Evolutionary conservation across 2,797 vertebrate genomes (phyloP), one percentile per base, ranked within the genome.

Genomic region (Danio jaintianensis): DNA sequence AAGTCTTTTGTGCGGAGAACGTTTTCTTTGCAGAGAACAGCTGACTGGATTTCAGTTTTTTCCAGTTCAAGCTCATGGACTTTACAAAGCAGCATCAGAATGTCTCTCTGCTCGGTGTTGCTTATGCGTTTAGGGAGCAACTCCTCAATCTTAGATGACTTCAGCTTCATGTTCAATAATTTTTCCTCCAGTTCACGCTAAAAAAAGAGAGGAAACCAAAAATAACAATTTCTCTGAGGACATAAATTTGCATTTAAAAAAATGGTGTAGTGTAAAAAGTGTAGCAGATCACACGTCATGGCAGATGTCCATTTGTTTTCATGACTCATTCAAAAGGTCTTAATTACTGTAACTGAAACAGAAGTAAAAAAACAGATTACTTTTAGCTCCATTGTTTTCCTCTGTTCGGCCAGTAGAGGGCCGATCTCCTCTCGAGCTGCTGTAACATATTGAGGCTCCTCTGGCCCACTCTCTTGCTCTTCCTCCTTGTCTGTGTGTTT

Each of bases 21-120:
- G 13, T 94, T 95, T 87, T 96, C 95, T 74, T 94, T 93, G 58
- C 96, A 94, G 86, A 95, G 89, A 0, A 94, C 91, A 15, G 91
- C 91, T 0, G 95, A 96, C 87, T 93, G 94, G 86, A 95, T 94
- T 90, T 95, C 94, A 0, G 95, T 90, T 5, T 94, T 95, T 85
- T 94, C 95, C 38, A 96, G 93, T 90, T 96, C 95, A 66, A 96
- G 94, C 87, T 96, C 95, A 7, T 96, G 96, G 68, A 97, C 95
- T 42, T 93, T 96, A 88, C 96, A 95, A 61, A 97, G 94, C 70
- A 98, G 94, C 42, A 92, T 90, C 63, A 97, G 91, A 40, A 95
- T 92, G 87, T 97, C 95, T 0, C 91, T 92, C 87, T 95, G 96
- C 88, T 96, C 93, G 82, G 94, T 94, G 0, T 94, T 96, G 89